phyloP scores from a whole-genome alignment of 2,888 invertebrate species.

The Diachrysia chrysitis region DNA sequence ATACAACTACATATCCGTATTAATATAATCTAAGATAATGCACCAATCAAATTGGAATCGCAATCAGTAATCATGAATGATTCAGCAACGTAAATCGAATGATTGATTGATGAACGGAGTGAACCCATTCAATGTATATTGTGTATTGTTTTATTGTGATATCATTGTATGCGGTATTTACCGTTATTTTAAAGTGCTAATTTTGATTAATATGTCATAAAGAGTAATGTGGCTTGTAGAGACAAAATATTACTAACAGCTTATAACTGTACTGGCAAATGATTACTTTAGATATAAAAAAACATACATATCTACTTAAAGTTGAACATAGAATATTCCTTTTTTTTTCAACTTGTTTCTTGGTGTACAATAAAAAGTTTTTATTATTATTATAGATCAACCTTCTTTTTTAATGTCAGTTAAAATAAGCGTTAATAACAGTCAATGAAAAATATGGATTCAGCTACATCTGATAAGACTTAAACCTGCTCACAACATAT shows the following conservation, averaged over 20 bases:
- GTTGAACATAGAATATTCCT: too few species aligned
- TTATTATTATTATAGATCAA: too few species aligned
- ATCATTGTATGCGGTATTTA: slow-evolving; percentile 43
- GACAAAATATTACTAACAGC: not conserved
- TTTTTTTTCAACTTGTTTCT: too few species aligned
- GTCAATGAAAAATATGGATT: too few species aligned
- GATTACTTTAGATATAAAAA: too few species aligned
- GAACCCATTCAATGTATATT: slow-evolving; percentile 42
- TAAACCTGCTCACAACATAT: too few species aligned
- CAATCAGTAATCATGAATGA: slow-evolving; percentile 38
- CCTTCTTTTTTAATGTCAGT: too few species aligned
- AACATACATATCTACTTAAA: too few species aligned
- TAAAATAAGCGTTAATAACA: too few species aligned
- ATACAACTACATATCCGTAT: slow-evolving; percentile 30
- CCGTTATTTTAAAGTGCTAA: slow-evolving; percentile 27
- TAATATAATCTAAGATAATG: slow-evolving; percentile 46
- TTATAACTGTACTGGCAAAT: too few species aligned
- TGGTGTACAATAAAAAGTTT: too few species aligned
- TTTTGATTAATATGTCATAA: slow-evolving; percentile 11
- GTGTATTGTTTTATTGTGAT: slow-evolving; percentile 57
- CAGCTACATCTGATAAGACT: too few species aligned
- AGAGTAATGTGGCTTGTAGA: not conserved
- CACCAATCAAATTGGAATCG: slow-evolving; percentile 39
- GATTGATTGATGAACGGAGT: slow-evolving; percentile 55
- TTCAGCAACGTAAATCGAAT: slow-evolving; percentile 34